Percentiles rank a stretch among this genome's conserved stretches.
These are phyloP conservation scores for Asbolus verrucosus DNA, from an alignment of 1,140 invertebrate genomes.

Conservation along the genomic window DNA sequence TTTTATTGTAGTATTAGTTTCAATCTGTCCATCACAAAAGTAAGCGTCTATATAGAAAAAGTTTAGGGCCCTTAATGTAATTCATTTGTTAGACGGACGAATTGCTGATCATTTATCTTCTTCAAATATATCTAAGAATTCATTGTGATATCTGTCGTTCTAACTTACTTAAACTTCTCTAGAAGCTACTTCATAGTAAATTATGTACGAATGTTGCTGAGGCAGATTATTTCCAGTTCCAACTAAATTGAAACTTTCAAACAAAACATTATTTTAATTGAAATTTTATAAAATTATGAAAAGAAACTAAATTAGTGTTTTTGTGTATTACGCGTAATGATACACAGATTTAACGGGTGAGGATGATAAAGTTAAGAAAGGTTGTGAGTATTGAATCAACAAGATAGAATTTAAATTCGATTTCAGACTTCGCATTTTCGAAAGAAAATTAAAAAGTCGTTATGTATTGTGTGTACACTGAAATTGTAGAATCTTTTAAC, in stretches of 20 bases:
- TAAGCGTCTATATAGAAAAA: neutral
- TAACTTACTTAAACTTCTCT: slow-evolving; percentile 12
- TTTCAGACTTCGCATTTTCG: too few relatives aligned
- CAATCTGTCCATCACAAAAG: neutral
- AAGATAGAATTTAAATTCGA: too few relatives aligned
- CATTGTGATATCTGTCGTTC: slow-evolving; percentile 31
- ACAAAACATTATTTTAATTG: too few relatives aligned
- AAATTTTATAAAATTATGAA: too few relatives aligned
- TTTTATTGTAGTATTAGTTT: neutral
- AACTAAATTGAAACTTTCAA: slow-evolving; percentile 1
- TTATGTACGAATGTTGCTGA: slow-evolving; percentile 21
- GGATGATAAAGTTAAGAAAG: neutral
- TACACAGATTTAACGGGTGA: too few relatives aligned
- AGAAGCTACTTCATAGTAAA: slow-evolving; percentile 10
- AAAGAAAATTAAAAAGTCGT: neutral
- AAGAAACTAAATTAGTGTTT: too few relatives aligned
- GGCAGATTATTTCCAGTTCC: slow-evolving; percentile 25
- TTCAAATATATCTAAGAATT: slow-evolving; percentile 27
- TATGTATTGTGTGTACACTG: neutral
- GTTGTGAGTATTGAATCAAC: too few relatives aligned
- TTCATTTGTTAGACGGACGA: slow-evolving; percentile 31
- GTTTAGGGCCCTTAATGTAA: neutral
- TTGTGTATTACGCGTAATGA: too few relatives aligned
- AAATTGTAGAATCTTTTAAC: too few relatives aligned
- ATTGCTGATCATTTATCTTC: slow-evolving; percentile 29